A percentile compares a stretch with the other conserved stretches of the same genome.
Conservation (phyloP, 2,113 vertebrate genomes). For the Hydrolagus affinis region DNA sequence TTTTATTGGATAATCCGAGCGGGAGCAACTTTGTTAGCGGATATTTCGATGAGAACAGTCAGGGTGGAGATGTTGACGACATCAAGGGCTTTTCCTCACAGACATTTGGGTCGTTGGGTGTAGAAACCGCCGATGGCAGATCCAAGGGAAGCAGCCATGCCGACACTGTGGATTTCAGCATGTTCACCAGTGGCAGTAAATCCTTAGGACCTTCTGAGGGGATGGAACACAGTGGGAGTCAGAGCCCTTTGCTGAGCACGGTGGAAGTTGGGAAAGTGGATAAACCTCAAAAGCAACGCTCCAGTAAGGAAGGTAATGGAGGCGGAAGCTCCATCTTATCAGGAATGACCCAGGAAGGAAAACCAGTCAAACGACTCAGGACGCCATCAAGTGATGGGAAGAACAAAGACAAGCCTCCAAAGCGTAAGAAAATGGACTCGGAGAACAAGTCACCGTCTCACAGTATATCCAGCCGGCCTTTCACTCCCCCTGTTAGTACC, state of each 20-base stretch:
- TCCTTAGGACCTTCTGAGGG: constrained; percentile 71
- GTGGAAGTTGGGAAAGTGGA: constrained; percentile 63
- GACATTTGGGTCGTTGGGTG: constrained; percentile 56
- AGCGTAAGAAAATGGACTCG: constrained; percentile 84
- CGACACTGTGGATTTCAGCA: constrained; percentile 67
- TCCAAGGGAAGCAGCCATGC: constrained; percentile 57
- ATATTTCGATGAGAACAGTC: constrained; percentile 90
- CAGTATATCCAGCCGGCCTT: constrained; percentile 79
- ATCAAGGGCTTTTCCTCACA: constrained; percentile 79
- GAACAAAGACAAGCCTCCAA: constrained; percentile 89
- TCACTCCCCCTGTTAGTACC: constrained; percentile 85
- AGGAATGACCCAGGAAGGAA: constrained; percentile 64
- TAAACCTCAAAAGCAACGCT: constrained; percentile 63
- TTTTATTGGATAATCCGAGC: constrained; percentile 77
- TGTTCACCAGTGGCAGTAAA: constrained; percentile 62
- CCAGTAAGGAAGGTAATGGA: constrained; percentile 65
- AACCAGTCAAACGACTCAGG: constrained; percentile 84
- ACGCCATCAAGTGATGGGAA: constrained; percentile 93
- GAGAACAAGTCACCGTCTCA: constrained; percentile 93
- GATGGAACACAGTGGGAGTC: constrained; percentile 74
- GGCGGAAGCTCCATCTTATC: constrained; percentile 49
- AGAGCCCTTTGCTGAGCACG: constrained; percentile 74
- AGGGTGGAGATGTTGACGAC: constrained; percentile 83
- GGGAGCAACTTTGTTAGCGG: constrained; percentile 74
- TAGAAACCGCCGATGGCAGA: constrained; percentile 59